phyloP scores from a whole-genome alignment of 2,113 vertebrate genomes.

The Ramphastos sulfuratus region DNA sequence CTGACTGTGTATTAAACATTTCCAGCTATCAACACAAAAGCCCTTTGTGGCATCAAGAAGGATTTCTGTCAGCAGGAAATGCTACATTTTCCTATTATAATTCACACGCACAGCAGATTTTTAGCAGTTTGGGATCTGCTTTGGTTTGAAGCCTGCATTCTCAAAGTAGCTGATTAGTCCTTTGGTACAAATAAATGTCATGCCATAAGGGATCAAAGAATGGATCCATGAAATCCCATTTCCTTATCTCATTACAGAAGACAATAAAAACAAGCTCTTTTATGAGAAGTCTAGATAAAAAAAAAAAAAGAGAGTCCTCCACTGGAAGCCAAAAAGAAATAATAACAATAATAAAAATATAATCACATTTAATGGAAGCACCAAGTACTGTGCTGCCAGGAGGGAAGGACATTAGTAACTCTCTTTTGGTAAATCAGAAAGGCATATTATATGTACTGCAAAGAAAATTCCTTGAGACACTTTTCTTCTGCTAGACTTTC shows the following conservation, averaged over 20 bases:
- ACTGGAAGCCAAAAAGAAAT: neutral
- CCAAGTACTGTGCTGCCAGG: neutral
- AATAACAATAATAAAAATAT: neutral
- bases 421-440: neutral
- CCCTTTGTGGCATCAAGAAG: neutral
- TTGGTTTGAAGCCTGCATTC: conserved; percentile 2
- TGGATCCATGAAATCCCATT: conserved; percentile 23
- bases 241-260: neutral
- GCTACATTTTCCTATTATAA: neutral
- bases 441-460: neutral
- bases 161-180: neutral
- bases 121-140: neutral
- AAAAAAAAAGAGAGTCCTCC: neutral
- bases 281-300: neutral
- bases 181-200: conserved; percentile 4
- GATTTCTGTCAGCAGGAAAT: conserved; percentile 23
- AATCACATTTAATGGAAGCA: neutral
- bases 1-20: neutral
- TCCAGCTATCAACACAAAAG: conserved; percentile 40
- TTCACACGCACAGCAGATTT: conserved; percentile 1
- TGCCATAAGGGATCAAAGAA: neutral
- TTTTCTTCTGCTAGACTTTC: neutral
- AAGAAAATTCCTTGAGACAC: neutral
- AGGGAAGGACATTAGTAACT: neutral
- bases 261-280: neutral